Conservation (phyloP, 2,797 vertebrate genomes). For the Peromyscus nudipes region DNA sequence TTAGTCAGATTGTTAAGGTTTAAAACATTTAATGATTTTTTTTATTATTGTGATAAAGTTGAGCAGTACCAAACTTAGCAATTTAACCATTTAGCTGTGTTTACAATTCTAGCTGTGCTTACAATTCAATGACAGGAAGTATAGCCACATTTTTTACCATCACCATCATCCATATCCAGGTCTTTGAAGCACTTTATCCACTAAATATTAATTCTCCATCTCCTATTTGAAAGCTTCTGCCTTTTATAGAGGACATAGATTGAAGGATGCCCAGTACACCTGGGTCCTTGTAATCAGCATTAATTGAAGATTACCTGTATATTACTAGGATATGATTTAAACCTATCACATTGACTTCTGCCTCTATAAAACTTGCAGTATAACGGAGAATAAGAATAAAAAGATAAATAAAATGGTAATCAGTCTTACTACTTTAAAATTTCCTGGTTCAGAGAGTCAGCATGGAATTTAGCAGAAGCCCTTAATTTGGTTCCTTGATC, state of each 20-base stretch:
- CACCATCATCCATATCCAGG: background rate
- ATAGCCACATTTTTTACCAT: background rate
- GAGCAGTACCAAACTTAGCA: background rate
- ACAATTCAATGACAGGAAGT: background rate
- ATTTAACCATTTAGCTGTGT: background rate
- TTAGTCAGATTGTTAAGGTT: background rate
- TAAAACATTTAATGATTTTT: background rate
- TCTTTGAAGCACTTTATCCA: background rate
- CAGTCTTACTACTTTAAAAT: background rate
- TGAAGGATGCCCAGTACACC: background rate
- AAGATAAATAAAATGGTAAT: background rate
- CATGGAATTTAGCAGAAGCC: background rate
- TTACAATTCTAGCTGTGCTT: background rate
- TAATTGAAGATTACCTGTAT: background rate
- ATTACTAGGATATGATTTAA: background rate
- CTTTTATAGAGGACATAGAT: background rate
- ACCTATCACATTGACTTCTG: background rate
- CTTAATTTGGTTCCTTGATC: background rate
- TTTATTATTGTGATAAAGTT: constrained; percentile 26
- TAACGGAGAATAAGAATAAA: background rate
- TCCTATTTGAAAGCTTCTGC: background rate
- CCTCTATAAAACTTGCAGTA: background rate
- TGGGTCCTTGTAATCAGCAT: background rate
- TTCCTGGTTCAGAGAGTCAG: too few species aligned
- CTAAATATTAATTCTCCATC: background rate